Evolutionary conservation across 2,113 vertebrate genomes (phyloP).

Genomic region (Eptatretus burgeri): DNA sequence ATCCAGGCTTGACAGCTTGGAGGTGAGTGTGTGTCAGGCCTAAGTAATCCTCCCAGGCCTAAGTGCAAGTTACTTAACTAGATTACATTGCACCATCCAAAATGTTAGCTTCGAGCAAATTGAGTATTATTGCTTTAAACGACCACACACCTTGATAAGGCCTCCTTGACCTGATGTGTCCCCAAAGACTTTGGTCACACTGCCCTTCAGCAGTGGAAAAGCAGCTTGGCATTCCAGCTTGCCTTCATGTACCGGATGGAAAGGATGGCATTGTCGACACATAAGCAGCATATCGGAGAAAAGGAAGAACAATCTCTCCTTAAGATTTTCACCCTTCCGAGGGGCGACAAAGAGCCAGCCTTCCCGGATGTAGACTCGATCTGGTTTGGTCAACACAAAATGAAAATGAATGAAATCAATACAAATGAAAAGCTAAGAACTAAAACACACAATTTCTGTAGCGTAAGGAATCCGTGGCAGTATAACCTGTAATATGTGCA

Average conservation of each 20-base stretch:
- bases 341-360: constrained; percentile 26
- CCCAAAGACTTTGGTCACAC: constrained; percentile 31
- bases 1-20: too few species aligned
- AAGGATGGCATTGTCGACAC: constrained; percentile 27
- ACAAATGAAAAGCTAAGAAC: too few species aligned
- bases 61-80: too few species aligned
- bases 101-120: too few species aligned
- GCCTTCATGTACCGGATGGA: constrained; percentile 20
- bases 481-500: too few species aligned
- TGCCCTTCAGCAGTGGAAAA: constrained; percentile 37
- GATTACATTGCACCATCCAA: too few species aligned
- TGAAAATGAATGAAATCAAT: too few species aligned
- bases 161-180: constrained; percentile 25
- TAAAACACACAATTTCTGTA: not conserved
- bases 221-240: constrained; percentile 20
- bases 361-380: constrained; percentile 22
- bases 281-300: constrained; percentile 56
- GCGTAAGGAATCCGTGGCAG: not conserved
- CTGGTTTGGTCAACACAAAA: constrained; percentile 11
- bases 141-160: constrained; percentile 20
- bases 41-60: too few species aligned
- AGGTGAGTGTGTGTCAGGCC: too few species aligned
- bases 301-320: constrained; percentile 42
- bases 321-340: constrained; percentile 21
- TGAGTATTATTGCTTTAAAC: too few species aligned